phyloP scores from a whole-genome alignment of 2,113 vertebrate genomes.

The Nothoprocta perdicaria region DNA sequence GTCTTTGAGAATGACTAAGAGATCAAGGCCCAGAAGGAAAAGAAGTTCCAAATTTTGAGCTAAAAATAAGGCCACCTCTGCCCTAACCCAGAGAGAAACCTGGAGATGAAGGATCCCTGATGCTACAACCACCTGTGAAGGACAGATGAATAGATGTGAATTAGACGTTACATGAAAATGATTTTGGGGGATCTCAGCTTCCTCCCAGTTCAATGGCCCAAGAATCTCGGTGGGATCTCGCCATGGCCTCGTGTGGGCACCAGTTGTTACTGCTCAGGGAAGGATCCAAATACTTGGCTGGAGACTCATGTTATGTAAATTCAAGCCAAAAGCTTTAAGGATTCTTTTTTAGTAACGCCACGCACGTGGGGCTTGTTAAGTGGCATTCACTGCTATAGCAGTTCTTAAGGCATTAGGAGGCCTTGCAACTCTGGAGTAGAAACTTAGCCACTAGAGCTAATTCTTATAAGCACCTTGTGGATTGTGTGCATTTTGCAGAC shows the following conservation, averaged over 20 bases:
- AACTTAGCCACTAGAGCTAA: neutral
- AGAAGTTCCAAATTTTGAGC: neutral
- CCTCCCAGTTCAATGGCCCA: neutral
- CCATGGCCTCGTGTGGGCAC: neutral
- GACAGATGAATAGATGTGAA: no score
- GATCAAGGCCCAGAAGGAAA: neutral
- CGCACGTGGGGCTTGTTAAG: neutral
- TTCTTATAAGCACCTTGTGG: conserved; percentile 18
- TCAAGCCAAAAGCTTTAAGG: neutral
- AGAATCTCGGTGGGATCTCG: neutral
- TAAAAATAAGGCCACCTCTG: neutral
- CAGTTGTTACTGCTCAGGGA: neutral
- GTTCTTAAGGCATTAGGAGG: conserved; percentile 30
- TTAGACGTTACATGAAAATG: neutral
- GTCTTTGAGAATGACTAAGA: neutral
- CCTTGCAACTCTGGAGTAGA: neutral
- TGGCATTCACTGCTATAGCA: neutral
- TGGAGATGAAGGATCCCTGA: neutral
- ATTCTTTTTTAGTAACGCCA: neutral
- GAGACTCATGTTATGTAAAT: neutral
- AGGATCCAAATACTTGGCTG: neutral
- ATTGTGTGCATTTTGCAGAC: neutral
- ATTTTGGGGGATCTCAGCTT: neutral
- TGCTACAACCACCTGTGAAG: neutral
- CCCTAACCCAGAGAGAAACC: neutral